Conservation (phyloP, 2,113 vertebrate species). For the Cinclus mexicanus region DNA sequence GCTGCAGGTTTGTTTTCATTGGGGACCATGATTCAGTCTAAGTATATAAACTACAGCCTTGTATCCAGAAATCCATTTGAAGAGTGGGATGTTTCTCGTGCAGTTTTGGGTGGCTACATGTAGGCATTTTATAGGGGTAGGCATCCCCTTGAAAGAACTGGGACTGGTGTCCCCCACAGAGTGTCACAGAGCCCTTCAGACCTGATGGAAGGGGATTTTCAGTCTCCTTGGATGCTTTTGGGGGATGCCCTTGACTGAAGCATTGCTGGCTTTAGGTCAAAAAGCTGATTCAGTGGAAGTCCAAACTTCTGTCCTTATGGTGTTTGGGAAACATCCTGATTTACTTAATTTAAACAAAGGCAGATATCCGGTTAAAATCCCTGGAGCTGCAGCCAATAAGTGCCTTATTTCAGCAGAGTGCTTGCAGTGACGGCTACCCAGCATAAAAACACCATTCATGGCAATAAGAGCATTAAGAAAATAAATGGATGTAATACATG, state of each 20-base stretch:
- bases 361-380: conserved; percentile 63
- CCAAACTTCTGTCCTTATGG: conserved; percentile 52
- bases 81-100: not conserved
- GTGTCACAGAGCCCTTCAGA: not conserved
- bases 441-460: not conserved
- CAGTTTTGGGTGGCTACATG: not conserved
- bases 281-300: conserved; percentile 52
- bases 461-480: conserved; percentile 40
- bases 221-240: not conserved
- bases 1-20: not conserved
- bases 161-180: not conserved
- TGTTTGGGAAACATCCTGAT: conserved; percentile 64
- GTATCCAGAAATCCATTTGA: not conserved
- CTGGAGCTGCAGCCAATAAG: conserved; percentile 51
- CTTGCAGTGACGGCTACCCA: not conserved
- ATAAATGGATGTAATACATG: conserved; percentile 20
- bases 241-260: conserved; percentile 10
- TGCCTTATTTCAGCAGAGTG: conserved; percentile 48
- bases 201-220: not conserved
- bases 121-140: not conserved
- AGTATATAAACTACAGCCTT: not conserved
- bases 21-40: not conserved
- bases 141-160: not conserved
- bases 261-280: conserved; percentile 41
- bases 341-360: conserved; percentile 67